A percentile compares a stretch with the other conserved stretches of the same genome.
phyloP scores from a whole-genome alignment of 2,113 vertebrate species.

The Nanorana parkeri region DNA sequence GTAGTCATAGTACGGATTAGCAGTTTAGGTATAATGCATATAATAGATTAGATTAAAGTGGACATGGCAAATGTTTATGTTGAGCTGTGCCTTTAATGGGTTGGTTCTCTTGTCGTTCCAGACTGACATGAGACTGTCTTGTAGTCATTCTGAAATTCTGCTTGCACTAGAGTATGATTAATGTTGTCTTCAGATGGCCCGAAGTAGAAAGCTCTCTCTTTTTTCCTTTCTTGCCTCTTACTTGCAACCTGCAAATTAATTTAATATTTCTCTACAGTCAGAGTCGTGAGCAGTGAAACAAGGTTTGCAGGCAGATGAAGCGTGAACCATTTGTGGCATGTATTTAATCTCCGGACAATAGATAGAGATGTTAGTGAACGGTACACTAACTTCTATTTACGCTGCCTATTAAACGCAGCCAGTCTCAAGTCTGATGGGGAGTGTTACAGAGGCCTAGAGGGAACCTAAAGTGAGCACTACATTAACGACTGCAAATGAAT shows the following conservation, averaged over 20 bases:
- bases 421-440: slow-evolving; percentile 86
- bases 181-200: slow-evolving; percentile 28
- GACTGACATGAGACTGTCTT: slow-evolving; percentile 25
- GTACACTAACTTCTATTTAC: slow-evolving; percentile 90
- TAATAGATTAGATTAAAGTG: too few species aligned
- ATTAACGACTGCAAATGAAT: slow-evolving; percentile 86
- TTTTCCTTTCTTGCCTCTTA: slow-evolving; percentile 76
- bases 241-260: slow-evolving; percentile 90
- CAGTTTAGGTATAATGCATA: too few species aligned
- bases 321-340: slow-evolving; percentile 87
- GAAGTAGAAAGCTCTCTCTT: slow-evolving; percentile 7
- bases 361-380: slow-evolving; percentile 89
- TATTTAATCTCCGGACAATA: slow-evolving; percentile 90
- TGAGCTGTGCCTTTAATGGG: too few species aligned
- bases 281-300: slow-evolving; percentile 82
- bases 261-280: slow-evolving; percentile 80
- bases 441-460: slow-evolving; percentile 85
- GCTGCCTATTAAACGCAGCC: slow-evolving; percentile 88
- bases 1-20: too few species aligned
- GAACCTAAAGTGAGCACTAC: slow-evolving; percentile 85
- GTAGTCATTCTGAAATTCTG: neutral
- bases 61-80: too few species aligned
- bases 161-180: slow-evolving; percentile 21
- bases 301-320: slow-evolving; percentile 83
- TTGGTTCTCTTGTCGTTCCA: neutral